Base-by-base conservation (phyloP, 2,797 vertebrate species). In the Hyperoplus lanceolatus region DNA sequence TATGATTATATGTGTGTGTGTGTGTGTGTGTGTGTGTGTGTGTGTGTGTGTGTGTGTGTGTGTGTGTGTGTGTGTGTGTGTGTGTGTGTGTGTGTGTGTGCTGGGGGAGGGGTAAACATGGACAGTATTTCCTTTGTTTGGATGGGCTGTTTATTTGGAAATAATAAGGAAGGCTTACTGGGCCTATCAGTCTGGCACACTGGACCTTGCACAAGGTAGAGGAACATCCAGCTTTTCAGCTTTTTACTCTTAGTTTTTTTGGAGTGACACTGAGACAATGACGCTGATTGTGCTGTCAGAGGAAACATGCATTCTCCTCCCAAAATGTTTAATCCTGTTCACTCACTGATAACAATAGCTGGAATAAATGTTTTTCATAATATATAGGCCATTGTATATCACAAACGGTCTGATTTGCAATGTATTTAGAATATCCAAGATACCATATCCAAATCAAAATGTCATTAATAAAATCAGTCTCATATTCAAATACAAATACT, bases 101-200 rank as follows among this genome's bases (percentile, higher is more conserved):
- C 13, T 14, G 60, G 57, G 3, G 42, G 60, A 41, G 54, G 73
- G 79, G 65, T n/a, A 45, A 46, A 79, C 15, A 10, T 86, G 86
- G 78, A 85, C 21, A 82, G 78, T 70, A 81, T 91, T 95, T 94
- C 94, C 93, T 93, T 92, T 95, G 93, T 95, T 95, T 94, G 85
- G 92, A 93, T 84, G 80, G 68, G 70, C 53, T 95, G 91, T 94
- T 95, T 95, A 89, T 93, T 93, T 94, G 85, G 83, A 88, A 70
- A 89, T 78, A 67, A 69, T 68, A 67, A 91, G 91, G 90, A 94
- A 93, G 85, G 74, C 63, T 72, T 59, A 5, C 69, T 79, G 79
- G 78, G 72, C 89, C 92, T 91, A 85, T 93, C 82, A 54, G 63
- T 29, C 29, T 68, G 60, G 67, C 51, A 73, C 80, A 85, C 58